Conservation (phyloP, 1,140 invertebrate genomes). For the Hypothenemus hampei region DNA sequence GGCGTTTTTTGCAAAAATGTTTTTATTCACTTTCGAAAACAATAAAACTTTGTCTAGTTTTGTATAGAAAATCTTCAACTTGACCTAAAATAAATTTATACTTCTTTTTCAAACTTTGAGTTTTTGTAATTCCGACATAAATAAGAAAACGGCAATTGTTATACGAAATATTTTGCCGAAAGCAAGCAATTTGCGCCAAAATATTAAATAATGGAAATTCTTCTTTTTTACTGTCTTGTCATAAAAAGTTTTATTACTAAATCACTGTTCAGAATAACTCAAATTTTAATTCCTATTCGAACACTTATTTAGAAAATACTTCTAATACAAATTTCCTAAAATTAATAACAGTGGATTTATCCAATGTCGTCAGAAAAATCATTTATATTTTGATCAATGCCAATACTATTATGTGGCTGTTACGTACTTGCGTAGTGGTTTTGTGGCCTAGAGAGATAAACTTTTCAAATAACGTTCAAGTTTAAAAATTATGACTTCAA, state of each 20-base stretch:
- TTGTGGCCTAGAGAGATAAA: conserved; percentile 3
- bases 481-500: conserved; percentile 7
- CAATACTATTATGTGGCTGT: neutral
- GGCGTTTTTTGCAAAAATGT: too few relatives aligned
- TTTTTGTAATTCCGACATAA: conserved; percentile 17
- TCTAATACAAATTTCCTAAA: neutral
- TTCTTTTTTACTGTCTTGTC: neutral
- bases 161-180: neutral
- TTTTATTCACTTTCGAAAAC: conserved; percentile 9
- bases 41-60: conserved; percentile 17
- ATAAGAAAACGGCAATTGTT: conserved; percentile 13
- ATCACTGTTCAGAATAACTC: neutral
- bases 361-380: neutral
- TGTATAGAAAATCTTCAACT: neutral
- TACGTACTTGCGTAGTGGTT: neutral
- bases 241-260: neutral
- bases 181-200: conserved; percentile 2
- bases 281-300: neutral
- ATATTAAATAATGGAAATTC: conserved; percentile 1
- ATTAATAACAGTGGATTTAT: neutral
- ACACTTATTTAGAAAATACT: neutral
- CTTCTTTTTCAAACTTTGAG: neutral
- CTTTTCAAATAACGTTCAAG: conserved; percentile 3
- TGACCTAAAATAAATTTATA: conserved; percentile 18
- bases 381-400: neutral